Conservation (phyloP, 1,140 invertebrate genomes). For the Sycophaga agraensis region DNA sequence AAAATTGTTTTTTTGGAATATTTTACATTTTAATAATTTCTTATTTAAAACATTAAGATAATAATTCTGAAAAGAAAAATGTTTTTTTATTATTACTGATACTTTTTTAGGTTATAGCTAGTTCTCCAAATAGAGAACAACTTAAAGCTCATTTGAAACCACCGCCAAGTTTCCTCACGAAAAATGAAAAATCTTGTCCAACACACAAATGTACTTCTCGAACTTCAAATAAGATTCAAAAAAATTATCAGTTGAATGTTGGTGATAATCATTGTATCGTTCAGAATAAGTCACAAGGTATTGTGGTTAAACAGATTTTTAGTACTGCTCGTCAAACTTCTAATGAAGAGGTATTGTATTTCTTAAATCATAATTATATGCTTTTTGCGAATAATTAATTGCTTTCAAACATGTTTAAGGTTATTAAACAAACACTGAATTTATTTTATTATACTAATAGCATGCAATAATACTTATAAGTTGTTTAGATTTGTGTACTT, state of each 20-base stretch:
- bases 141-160: slow-evolving; percentile 81
- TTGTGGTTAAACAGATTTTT: slow-evolving; percentile 54
- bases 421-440: no score
- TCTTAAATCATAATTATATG: slow-evolving; percentile 14
- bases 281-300: slow-evolving; percentile 51
- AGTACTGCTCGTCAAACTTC: slow-evolving; percentile 45
- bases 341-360: slow-evolving; percentile 45
- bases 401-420: no score
- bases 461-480: no score
- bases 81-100: not conserved
- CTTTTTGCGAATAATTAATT: no score
- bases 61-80: not conserved
- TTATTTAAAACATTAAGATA: not conserved
- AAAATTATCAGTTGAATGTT: not conserved
- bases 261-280: not conserved
- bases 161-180: slow-evolving; percentile 72
- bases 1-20: not conserved
- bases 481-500: no score
- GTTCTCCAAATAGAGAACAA: slow-evolving; percentile 85
- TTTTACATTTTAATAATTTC: not conserved
- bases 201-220: slow-evolving; percentile 35
- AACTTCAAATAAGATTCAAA: not conserved
- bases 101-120: slow-evolving; percentile 69
- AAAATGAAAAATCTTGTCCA: slow-evolving; percentile 48
- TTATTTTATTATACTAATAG: no score